Conservation (phyloP, 2,797 vertebrate species). For the Myripristis murdjan region DNA sequence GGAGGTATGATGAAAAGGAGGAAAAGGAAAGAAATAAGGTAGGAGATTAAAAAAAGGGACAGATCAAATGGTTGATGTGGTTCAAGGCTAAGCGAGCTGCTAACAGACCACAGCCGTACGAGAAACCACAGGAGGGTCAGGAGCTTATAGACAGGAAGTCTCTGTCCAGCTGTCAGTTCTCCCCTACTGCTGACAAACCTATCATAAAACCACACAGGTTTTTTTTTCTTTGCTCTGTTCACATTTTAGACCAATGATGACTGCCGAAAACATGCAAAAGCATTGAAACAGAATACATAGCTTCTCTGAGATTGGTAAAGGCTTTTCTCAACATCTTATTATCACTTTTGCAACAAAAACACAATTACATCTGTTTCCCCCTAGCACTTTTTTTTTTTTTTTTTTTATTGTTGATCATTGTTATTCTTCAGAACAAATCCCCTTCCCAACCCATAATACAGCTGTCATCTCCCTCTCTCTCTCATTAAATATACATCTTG, state of each 20-base stretch:
- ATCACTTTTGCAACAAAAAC: constrained; percentile 31
- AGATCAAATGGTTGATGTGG: constrained; percentile 66
- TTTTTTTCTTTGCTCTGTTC: constrained; percentile 5
- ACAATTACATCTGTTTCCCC: constrained; percentile 42
- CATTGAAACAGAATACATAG: background rate
- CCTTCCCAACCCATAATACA: constrained; percentile 68
- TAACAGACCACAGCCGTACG: constrained; percentile 51
- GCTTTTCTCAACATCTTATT: background rate
- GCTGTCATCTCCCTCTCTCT: constrained; percentile 41
- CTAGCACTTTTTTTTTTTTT: constrained; percentile 69
- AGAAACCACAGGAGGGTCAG: constrained; percentile 63
- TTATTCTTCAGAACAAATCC: constrained; percentile 67
- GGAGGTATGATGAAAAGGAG: constrained; percentile 37
- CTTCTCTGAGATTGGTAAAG: background rate
- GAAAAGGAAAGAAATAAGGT: constrained; percentile 40
- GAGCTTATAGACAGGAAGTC: constrained; percentile 59
- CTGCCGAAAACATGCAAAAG: background rate
- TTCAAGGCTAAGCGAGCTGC: constrained; percentile 44
- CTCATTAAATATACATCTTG: constrained; percentile 69
- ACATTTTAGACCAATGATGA: constrained; percentile 40
- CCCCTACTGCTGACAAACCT: constrained; percentile 63
- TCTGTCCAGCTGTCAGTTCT: constrained; percentile 41
- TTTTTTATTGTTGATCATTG: constrained; percentile 81
- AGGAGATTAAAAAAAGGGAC: constrained; percentile 52
- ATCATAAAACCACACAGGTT: constrained; percentile 42